Base-by-base conservation (phyloP, 2,797 vertebrate genomes). In the Pangasius sanitwongsei region DNA sequence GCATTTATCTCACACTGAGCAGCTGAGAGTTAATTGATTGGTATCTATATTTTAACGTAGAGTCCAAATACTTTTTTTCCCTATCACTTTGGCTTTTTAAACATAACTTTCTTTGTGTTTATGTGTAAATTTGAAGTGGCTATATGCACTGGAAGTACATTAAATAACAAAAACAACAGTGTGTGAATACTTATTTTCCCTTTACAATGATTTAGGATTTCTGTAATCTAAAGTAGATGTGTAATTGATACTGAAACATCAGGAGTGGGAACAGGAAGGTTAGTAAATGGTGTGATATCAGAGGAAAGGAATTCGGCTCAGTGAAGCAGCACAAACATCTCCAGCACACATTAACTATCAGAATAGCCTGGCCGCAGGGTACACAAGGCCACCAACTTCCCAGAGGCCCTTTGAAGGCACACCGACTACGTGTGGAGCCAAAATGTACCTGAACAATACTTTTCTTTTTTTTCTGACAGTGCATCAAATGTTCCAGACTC, bases 271-370 rank as follows among this genome's bases (percentile, higher is more conserved):
- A 70, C 9, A 23, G 67, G 48, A 34, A 28, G 15, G 28, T 67
- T 31, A 50, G 23, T 59, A 16, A 70, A 74, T 48, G 48, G n/a
- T 31, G 89, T 93, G 90, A 94, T 87, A 91, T 93, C 91, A 91
- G 89, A 48, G 6, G 28, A 89, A 20, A 90, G 92, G 94, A 94
- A 94, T 94, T 80, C 34, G 57, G 87, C 80, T 15, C n/a, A 82
- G 86, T 72, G 78, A 59, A 81, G 90, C 91, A 55, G 74, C 80
- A 90, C 63, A 89, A 93, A 91, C 85, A 37, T 44, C 87, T 90
- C 78, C 28, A 91, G 93, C 87, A 94, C 90, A 94, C 83, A 95
- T 95, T 95, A 95, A 96, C 94, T 69, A 44, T 90, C 69, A 89
- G 74, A 23, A 87, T 74, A 86, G 55, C 89, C 48, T 90, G 92